Evolutionary conservation across 2,797 vertebrate species (phyloP).

Genomic region (Pantherophis alleghaniensis): DNA sequence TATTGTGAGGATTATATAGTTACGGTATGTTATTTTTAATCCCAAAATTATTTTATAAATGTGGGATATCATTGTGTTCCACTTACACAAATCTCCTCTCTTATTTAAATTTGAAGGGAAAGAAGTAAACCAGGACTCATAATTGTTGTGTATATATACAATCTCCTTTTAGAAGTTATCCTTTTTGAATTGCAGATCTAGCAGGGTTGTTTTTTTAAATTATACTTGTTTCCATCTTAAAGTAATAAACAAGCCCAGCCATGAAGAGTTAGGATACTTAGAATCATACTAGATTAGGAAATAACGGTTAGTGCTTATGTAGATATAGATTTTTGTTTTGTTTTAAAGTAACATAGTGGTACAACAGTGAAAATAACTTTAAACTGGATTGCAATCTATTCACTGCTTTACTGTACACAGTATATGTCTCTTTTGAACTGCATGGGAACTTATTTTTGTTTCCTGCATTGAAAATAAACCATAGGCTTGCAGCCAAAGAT

Average conservation of each 20-base stretch:
- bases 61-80: not conserved
- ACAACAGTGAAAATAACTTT: slow-evolving; percentile 2
- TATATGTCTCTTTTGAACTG: not conserved
- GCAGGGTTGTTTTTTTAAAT: not conserved
- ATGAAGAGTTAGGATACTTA: slow-evolving; percentile 23
- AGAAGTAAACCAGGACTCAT: not conserved
- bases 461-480: slow-evolving; percentile 10
- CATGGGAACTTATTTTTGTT: slow-evolving; percentile 1
- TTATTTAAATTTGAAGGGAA: not conserved
- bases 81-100: not conserved
- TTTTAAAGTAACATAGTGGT: slow-evolving; percentile 4
- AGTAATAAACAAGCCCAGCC: slow-evolving; percentile 17
- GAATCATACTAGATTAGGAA: slow-evolving; percentile 6
- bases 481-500: slow-evolving; percentile 10
- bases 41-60: not conserved
- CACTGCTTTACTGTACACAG: not conserved
- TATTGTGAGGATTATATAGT: not conserved
- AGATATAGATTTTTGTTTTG: not conserved
- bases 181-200: not conserved
- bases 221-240: slow-evolving; percentile 7
- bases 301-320: slow-evolving; percentile 33
- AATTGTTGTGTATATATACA: not conserved
- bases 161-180: not conserved
- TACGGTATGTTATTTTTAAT: not conserved
- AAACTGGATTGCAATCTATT: not conserved